Conservation (phyloP, 2,113 vertebrate genomes). For the Megatriorchis doriae region DNA sequence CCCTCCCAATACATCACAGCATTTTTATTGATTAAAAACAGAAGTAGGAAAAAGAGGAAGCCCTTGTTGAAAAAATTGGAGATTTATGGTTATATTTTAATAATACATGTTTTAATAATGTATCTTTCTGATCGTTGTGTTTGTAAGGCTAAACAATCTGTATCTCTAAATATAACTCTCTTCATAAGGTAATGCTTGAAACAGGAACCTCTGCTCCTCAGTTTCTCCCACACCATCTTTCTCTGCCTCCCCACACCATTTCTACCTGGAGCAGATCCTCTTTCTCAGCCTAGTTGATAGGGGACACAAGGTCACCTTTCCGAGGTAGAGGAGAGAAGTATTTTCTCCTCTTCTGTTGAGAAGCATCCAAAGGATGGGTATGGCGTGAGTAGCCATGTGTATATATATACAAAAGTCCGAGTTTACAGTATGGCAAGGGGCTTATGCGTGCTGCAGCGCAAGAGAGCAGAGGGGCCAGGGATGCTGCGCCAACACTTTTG, state of each 20-base stretch:
- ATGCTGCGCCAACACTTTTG: neutral
- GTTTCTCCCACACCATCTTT: neutral
- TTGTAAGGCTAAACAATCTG: neutral
- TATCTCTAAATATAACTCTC: neutral
- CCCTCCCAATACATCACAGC: neutral
- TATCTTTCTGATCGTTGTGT: neutral
- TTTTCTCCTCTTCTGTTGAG: neutral
- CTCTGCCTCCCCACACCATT: neutral
- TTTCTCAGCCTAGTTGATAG: neutral
- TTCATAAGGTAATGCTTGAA: neutral
- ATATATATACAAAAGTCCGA: neutral
- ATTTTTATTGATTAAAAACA: neutral
- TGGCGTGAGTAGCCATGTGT: neutral
- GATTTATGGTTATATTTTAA: neutral
- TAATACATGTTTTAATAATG: neutral
- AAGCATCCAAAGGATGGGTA: neutral
- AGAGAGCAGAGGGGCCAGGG: neutral
- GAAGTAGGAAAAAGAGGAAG: neutral
- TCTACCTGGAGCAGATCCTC: neutral
- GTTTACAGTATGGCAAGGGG: neutral
- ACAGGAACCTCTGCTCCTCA: neutral
- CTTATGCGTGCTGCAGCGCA: neutral
- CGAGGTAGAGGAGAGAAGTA: neutral
- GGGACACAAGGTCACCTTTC: neutral
- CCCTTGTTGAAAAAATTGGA: neutral